These are phyloP conservation scores for Acropternis orthonyx DNA, from an alignment of 2,797 vertebrate genomes.

Conservation along the genomic window DNA sequence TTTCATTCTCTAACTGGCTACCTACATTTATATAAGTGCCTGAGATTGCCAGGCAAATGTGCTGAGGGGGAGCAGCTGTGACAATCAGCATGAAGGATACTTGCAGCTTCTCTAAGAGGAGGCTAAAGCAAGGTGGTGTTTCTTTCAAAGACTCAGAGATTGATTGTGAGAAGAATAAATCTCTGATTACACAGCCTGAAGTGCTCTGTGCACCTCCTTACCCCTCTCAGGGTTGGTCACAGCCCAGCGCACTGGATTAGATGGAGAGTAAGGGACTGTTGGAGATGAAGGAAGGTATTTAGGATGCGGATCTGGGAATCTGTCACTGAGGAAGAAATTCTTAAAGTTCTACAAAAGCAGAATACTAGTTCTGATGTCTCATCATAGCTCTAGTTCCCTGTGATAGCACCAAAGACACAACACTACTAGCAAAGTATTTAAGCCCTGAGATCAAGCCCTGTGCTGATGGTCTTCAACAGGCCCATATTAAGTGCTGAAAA, in stretches of 20 bases:
- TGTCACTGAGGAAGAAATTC: neutral
- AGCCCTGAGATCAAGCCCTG: neutral
- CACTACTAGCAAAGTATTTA: neutral
- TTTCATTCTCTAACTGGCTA: neutral
- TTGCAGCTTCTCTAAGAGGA: neutral
- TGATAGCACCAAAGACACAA: neutral
- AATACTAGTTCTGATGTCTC: neutral
- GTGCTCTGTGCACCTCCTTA: neutral
- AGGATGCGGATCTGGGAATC: neutral
- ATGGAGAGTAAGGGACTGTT: neutral
- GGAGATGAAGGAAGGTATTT: neutral
- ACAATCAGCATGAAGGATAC: neutral
- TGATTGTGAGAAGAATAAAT: neutral
- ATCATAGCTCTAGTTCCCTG: neutral
- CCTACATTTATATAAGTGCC: neutral
- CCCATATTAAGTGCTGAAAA: neutral
- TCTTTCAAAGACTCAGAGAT: neutral
- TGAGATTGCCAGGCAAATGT: accelerated
- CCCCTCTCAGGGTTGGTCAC: neutral
- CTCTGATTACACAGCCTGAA: neutral
- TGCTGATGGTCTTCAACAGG: neutral
- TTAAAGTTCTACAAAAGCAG: neutral
- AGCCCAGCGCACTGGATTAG: neutral
- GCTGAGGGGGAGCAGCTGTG: neutral
- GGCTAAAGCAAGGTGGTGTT: neutral